Percentiles rank a stretch among this genome's conserved stretches.
phyloP scores from a whole-genome alignment of 1,140 invertebrate species.

The Pseudomyrmex cubaensis region DNA sequence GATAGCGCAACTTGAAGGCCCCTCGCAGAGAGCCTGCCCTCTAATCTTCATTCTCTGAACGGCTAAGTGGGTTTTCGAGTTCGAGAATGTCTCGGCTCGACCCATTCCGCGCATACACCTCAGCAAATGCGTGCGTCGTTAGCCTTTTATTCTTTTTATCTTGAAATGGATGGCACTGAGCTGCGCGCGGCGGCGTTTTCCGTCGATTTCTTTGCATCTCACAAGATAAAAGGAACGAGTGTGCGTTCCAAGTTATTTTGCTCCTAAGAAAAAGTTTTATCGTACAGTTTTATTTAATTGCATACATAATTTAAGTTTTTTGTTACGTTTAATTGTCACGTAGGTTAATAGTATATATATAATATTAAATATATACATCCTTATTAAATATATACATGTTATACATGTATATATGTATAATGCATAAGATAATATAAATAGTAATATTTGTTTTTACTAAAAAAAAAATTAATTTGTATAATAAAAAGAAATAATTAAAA shows the following conservation, averaged over 20 bases:
- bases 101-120: slow-evolving; percentile 41
- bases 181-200: background rate
- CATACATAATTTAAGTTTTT: background rate
- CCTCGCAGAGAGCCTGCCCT: slow-evolving; percentile 68
- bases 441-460: too few relatives aligned
- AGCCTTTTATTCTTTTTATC: slow-evolving; percentile 60
- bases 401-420: too few relatives aligned
- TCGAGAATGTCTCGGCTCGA: slow-evolving; percentile 68
- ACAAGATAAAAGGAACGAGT: slow-evolving; percentile 14
- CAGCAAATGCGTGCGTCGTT: slow-evolving; percentile 20
- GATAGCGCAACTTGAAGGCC: slow-evolving; percentile 57
- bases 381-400: too few relatives aligned
- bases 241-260: background rate
- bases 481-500: too few relatives aligned
- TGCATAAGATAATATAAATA: too few relatives aligned
- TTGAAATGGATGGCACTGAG: background rate
- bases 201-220: slow-evolving; percentile 60
- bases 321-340: too few relatives aligned
- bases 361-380: too few relatives aligned
- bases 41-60: slow-evolving; percentile 78
- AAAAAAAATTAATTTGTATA: too few relatives aligned
- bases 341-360: too few relatives aligned
- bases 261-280: slow-evolving; percentile 6
- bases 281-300: background rate
- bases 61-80: slow-evolving; percentile 83